Base-by-base conservation (phyloP, 2,888 invertebrate genomes). In the Apotomis capreana region DNA sequence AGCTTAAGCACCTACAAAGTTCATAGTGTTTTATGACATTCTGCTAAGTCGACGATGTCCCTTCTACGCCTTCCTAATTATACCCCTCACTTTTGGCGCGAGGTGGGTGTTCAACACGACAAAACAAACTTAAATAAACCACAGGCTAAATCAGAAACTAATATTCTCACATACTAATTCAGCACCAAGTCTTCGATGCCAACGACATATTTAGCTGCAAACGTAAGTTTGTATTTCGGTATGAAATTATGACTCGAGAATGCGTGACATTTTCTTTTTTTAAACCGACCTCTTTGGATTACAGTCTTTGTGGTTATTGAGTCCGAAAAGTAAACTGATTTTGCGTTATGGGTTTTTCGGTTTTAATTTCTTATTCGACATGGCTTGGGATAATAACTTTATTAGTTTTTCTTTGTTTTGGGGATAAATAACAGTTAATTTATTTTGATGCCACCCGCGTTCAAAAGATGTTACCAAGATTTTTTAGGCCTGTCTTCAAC, bases 61-160 rank as follows among this genome's bases (percentile, higher is more conserved):
- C 61, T 67, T 71, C 67, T 54, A 55, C 69, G 69, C 68, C 63
- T 57, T 40, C 71, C 67, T 71, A 71, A 71, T 71, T 71, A 71
- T 67, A 71, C 71, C 65, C 61, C 54, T 61, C 84, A 81, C 82
- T 85, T 85, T 85, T 77, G 78, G 85, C 79, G 79, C 92, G 84
- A 84, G 89, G 92, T 93, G 92, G 92, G 92, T 92, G 92, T 92
- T 92, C 92, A 85, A 89, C 26, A 26, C 37, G 58, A 37, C 58
- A 37, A 37, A 15, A 37, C 89, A 86, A 90, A 91, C 91, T 91
- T 90, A 90, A 81, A 86, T 13, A 40, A 63, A n/a, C 15, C 40
- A 8, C 46, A 36, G 65, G 36, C 5, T 6, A 57, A 65, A 46
- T 55, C 44, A 4, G 36, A 46, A 65, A 65, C 65, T 65, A 65